A percentile compares a stretch with the other conserved stretches of the same genome.
These are phyloP conservation scores for Strigops habroptila DNA, from an alignment of 2,113 vertebrate species.

Conservation along the genomic window DNA sequence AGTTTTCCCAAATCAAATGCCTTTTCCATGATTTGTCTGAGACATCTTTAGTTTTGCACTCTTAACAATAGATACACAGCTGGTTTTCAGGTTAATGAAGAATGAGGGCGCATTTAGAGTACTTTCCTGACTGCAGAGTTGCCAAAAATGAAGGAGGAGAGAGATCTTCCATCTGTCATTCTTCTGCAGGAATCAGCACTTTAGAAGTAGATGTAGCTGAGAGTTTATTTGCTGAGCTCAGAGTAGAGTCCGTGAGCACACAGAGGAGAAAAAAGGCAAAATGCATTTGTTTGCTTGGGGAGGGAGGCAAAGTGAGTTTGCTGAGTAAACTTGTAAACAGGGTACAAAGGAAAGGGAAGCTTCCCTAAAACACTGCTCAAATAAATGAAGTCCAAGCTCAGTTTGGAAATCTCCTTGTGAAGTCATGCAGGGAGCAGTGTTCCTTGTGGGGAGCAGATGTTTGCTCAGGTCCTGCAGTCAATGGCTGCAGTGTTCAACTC, in stretches of 20 bases:
- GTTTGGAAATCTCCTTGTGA: neutral
- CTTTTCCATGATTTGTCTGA: neutral
- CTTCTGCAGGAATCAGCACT: neutral
- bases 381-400: neutral
- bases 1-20: neutral
- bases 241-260: neutral
- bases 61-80: neutral
- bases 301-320: neutral
- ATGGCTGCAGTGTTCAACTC: neutral
- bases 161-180: slow-evolving; percentile 17
- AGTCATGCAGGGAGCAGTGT: accelerated
- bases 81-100: slow-evolving; percentile 2
- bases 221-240: slow-evolving; percentile 8
- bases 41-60: neutral
- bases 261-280: neutral
- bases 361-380: neutral
- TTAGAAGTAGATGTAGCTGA: neutral
- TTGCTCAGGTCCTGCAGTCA: neutral
- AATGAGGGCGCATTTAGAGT: neutral
- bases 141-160: slow-evolving; percentile 24
- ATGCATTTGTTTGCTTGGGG: neutral
- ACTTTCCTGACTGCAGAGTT: neutral
- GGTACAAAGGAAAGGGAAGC: neutral
- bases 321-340: neutral
- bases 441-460: neutral